Evolutionary conservation across 2,113 vertebrate species (phyloP).

Genomic region (Meriones unguiculatus): DNA sequence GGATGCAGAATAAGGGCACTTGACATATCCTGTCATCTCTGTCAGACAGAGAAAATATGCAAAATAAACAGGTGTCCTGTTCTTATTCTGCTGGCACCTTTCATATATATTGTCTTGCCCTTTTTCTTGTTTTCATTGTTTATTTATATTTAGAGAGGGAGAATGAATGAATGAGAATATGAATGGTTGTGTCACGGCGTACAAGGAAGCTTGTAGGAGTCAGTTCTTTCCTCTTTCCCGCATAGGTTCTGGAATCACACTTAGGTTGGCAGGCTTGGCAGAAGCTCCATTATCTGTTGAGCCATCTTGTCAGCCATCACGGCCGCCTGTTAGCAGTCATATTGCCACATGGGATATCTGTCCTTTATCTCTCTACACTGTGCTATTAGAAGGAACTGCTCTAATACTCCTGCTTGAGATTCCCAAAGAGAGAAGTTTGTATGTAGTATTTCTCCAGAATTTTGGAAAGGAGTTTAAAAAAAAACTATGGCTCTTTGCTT

Average conservation of each 20-base stretch:
- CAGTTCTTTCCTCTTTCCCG: not conserved
- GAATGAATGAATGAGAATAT: not conserved
- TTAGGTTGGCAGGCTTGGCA: not conserved
- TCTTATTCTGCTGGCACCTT: not conserved
- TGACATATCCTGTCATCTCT: not conserved
- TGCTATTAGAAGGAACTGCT: not conserved
- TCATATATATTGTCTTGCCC: not conserved
- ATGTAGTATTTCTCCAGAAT: constrained; percentile 11
- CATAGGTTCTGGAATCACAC: not conserved
- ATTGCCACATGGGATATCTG: not conserved
- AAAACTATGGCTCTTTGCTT: not conserved
- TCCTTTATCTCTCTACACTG: not conserved
- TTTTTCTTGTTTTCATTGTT: not conserved
- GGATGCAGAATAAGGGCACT: not conserved
- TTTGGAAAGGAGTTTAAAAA: not conserved
- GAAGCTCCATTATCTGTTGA: not conserved
- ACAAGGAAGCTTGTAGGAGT: not conserved
- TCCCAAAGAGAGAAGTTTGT: not conserved
- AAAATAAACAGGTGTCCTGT: not conserved
- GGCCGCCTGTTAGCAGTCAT: not conserved
- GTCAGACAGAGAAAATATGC: constrained; percentile 9
- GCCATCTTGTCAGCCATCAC: not conserved
- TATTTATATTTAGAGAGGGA: not conserved
- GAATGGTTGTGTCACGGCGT: not conserved
- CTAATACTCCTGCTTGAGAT: not conserved